Evolutionary conservation across 2,888 invertebrate species (phyloP).

Genomic region (Drosophila ezoana): DNA sequence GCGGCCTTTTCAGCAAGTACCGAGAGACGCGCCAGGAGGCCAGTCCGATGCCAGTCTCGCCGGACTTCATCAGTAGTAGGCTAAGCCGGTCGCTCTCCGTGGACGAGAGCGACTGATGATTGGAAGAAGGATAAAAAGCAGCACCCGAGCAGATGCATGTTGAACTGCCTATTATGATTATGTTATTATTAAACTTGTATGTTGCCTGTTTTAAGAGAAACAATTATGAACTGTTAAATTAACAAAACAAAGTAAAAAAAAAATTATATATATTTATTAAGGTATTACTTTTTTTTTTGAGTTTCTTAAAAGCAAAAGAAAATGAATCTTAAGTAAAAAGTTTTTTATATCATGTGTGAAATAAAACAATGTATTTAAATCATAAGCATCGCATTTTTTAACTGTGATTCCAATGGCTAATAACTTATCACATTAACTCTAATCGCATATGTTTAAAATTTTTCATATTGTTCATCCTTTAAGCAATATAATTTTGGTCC

Average conservation of each 20-base stretch:
- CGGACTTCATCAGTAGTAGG: slow-evolving; percentile 1
- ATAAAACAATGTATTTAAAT: slow-evolving; percentile 28
- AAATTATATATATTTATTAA: slow-evolving; percentile 3
- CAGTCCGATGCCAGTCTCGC: slow-evolving; percentile 16
- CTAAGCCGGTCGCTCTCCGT: not conserved
- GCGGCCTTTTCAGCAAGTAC: slow-evolving; percentile 71
- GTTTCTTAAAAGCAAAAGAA: slow-evolving; percentile 3
- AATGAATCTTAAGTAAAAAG: slow-evolving; percentile 1
- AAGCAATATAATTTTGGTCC: no score
- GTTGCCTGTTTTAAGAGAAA: slow-evolving; percentile 9
- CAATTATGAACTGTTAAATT: slow-evolving; percentile 10
- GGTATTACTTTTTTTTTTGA: slow-evolving; percentile 1
- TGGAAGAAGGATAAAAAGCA: not conserved
- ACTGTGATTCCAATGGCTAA: not conserved
- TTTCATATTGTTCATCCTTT: no score
- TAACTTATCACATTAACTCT: not conserved
- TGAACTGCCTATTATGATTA: slow-evolving; percentile 36
- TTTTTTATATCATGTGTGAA: slow-evolving; percentile 18
- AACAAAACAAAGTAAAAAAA: not conserved
- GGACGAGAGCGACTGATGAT: slow-evolving; percentile 33
- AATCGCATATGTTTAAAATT: not conserved
- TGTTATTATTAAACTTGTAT: slow-evolving; percentile 16
- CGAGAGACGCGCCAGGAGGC: slow-evolving; percentile 58
- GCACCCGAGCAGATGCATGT: slow-evolving; percentile 8
- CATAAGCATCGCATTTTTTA: not conserved